Conservation (phyloP, 2,888 invertebrate genomes). For the Strigamia crassipes region DNA sequence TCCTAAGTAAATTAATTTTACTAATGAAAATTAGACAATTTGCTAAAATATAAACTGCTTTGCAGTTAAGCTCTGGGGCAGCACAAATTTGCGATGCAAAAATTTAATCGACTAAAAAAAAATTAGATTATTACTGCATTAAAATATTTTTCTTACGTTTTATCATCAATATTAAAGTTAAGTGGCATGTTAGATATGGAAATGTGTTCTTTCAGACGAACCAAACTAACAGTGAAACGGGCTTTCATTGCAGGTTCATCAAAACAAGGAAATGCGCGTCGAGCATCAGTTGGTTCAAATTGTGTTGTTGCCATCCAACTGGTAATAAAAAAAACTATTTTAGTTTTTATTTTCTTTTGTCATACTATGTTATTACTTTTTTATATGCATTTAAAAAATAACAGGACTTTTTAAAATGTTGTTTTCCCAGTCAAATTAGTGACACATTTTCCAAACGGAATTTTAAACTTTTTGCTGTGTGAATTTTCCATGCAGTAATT, state of each 20-base stretch:
- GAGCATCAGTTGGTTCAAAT: slow-evolving; percentile 59
- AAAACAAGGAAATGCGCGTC: slow-evolving; percentile 60
- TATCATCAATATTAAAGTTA: slow-evolving; percentile 28
- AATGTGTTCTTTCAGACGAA: slow-evolving; percentile 53
- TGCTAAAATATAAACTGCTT: background rate
- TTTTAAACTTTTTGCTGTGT: background rate
- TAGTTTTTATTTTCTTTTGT: too few relatives aligned
- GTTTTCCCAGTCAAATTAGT: too few relatives aligned
- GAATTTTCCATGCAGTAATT: background rate
- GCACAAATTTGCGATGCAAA: too few relatives aligned
- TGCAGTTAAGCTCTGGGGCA: background rate
- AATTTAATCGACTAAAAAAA: too few relatives aligned
- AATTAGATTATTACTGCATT: background rate
- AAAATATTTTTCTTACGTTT: background rate
- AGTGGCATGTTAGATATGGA: slow-evolving; percentile 49
- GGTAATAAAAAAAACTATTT: too few relatives aligned
- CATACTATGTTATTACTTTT: too few relatives aligned
- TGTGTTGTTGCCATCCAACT: slow-evolving; percentile 57
- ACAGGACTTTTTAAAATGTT: too few relatives aligned
- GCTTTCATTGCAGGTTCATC: slow-evolving; percentile 60
- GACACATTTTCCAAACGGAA: too few relatives aligned
- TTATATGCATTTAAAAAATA: too few relatives aligned
- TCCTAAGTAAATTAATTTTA: background rate
- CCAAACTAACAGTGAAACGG: slow-evolving; percentile 56
- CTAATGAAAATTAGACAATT: background rate